Evolutionary conservation across 1,140 invertebrate genomes (phyloP).

Genomic region (Drosophila pallidifrons): DNA sequence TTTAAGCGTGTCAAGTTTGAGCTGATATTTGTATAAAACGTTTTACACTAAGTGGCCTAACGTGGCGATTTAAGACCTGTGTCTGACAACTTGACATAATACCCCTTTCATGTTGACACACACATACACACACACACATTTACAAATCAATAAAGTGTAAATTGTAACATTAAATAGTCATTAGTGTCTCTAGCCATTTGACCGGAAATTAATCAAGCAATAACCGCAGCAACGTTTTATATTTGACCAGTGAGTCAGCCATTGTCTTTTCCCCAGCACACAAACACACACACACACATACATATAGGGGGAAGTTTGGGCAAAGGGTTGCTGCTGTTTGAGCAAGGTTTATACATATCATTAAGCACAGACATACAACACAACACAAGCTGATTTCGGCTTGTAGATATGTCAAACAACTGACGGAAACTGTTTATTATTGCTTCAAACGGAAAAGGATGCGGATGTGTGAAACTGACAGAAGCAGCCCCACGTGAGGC

Average conservation of each 20-base stretch:
- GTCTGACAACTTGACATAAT: conserved; percentile 71
- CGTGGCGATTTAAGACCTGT: conserved; percentile 49
- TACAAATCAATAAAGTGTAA: conserved; percentile 80
- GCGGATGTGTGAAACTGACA: conserved; percentile 62
- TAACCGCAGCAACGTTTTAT: conserved; percentile 75
- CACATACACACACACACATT: conserved; percentile 31
- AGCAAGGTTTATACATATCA: conserved; percentile 73
- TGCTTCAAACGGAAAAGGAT: conserved; percentile 77
- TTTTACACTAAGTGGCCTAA: conserved; percentile 15
- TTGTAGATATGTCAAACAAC: conserved; percentile 76
- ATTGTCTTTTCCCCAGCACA: conserved; percentile 28
- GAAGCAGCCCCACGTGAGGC: conserved; percentile 15
- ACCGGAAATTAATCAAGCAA: conserved; percentile 83
- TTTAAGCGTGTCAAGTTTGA: neutral
- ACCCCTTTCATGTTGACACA: conserved; percentile 60
- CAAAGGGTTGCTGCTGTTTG: conserved; percentile 74
- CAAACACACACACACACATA: conserved; percentile 27
- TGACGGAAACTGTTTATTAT: conserved; percentile 83
- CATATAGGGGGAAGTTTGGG: conserved; percentile 3
- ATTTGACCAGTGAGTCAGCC: conserved; percentile 68
- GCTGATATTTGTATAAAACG: neutral
- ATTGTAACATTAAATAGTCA: conserved; percentile 83
- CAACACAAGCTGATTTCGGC: conserved; percentile 60
- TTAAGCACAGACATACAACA: conserved; percentile 55
- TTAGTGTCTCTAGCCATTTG: conserved; percentile 77